Percentiles rank a stretch among this genome's conserved stretches.
phyloP scores from a whole-genome alignment of 2,888 invertebrate species.

The Drosophila antonietae region DNA sequence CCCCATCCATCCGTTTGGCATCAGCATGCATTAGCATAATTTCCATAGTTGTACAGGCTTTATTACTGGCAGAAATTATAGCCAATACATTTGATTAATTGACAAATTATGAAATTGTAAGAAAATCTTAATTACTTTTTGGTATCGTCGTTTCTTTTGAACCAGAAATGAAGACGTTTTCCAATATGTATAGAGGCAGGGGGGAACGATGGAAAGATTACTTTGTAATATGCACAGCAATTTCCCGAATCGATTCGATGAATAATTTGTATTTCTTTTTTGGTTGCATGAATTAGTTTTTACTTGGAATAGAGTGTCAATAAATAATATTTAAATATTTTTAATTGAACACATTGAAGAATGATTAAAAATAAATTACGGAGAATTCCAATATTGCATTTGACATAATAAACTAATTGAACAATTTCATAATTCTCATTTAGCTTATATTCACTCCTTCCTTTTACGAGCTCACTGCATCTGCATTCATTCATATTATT shows the following conservation, averaged over 20 bases:
- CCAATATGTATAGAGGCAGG: too few species aligned
- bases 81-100: slow-evolving; percentile 31
- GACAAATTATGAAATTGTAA: slow-evolving; percentile 22
- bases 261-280: background rate
- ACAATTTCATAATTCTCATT: too few species aligned
- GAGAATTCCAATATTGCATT: too few species aligned
- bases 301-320: too few species aligned
- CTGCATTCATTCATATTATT: background rate
- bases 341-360: too few species aligned
- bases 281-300: too few species aligned
- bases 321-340: too few species aligned
- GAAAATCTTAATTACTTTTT: slow-evolving; percentile 3
- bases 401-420: too few species aligned
- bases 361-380: too few species aligned
- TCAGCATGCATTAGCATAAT: slow-evolving; percentile 16
- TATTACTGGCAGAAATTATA: slow-evolving; percentile 18
- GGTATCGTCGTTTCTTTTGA: background rate
- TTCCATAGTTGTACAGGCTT: background rate
- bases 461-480: background rate
- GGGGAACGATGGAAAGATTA: background rate
- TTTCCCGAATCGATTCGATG: background rate
- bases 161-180: slow-evolving; percentile 3
- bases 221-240: background rate
- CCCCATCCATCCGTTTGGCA: slow-evolving; percentile 11
- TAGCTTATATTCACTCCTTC: background rate